These are phyloP conservation scores for Eurypyga helias DNA, from an alignment of 2,113 vertebrate genomes.

Conservation along the genomic window DNA sequence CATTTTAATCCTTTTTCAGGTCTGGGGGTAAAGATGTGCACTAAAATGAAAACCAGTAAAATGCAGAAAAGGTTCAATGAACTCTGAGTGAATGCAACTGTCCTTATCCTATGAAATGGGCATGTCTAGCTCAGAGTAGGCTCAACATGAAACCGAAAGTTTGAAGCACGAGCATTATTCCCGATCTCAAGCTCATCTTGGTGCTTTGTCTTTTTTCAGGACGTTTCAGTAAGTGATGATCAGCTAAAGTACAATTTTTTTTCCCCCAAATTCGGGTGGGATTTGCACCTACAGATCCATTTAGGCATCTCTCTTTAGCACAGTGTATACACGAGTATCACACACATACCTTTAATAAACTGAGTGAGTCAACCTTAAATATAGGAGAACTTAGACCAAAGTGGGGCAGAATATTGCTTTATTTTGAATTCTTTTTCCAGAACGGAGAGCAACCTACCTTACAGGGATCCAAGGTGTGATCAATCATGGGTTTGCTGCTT, in stretches of 20 bases:
- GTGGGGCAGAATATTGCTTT: neutral
- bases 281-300: neutral
- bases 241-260: neutral
- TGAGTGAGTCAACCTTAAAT: neutral
- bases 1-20: constrained; percentile 46
- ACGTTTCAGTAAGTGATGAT: neutral
- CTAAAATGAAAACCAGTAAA: neutral
- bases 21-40: neutral
- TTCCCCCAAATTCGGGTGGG: neutral
- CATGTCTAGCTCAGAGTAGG: neutral
- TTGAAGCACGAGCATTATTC: neutral
- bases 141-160: neutral
- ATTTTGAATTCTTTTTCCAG: neutral
- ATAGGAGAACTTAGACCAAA: neutral
- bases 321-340: neutral
- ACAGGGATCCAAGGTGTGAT: neutral
- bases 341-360: neutral
- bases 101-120: neutral
- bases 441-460: neutral
- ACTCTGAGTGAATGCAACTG: neutral
- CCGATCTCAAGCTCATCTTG: neutral
- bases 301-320: neutral
- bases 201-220: neutral
- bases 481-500: neutral
- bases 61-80: neutral